Evolutionary conservation across 1,140 invertebrate species (phyloP), one percentile per base, ranked within the genome.

Genomic region (Aplysia californica): DNA sequence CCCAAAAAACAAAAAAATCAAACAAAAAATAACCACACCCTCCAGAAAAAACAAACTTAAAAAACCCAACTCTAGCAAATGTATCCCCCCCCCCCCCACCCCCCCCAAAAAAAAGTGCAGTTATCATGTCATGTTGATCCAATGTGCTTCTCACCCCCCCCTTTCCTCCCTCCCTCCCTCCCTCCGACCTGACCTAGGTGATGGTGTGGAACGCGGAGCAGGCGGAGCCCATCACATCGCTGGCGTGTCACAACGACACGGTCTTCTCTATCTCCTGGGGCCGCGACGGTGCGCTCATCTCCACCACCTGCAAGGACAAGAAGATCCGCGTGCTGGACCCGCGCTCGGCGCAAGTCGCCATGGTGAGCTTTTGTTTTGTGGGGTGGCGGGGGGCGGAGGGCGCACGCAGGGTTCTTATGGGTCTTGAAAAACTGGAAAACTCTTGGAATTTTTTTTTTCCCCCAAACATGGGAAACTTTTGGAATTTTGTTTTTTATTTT

Each of bases 301-400:
- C 96, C 5, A 97, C 97, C 3, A 98, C 96, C 0, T 96, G 95
- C 90, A 98, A 98, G 90, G 97, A 98, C 88, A 97, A 97, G 88
- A 95, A 94, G 83, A 89, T 98, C 23, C 90, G 96, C 31, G 93
- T 98, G 75, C 95, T 98, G 81, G 96, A 98, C 85, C 96, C 96
- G 0, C 91, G 96, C 75, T 93, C 92, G 36, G 95, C 95, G 23
- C 93, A 93, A 65, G 92, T 97, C 3, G 91, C 96, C 33, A 92
- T 94, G 71, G 95, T 96, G 90, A 91, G 87, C 72, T 23, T 21
- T 29, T 26, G 58, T 61, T 21, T 61, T 61, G n/a, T n/a, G n/a
- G n/a, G n/a, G n/a, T n/a, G n/a, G n/a, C n/a, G n/a, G n/a, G n/a
- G n/a, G n/a, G n/a, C n/a, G n/a, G n/a, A n/a, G n/a, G n/a, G n/a